A percentile compares a stretch with the other conserved stretches of the same genome.
These are phyloP conservation scores for Pitangus sulphuratus DNA, from an alignment of 2,797 vertebrate genomes.

Conservation along the genomic window DNA sequence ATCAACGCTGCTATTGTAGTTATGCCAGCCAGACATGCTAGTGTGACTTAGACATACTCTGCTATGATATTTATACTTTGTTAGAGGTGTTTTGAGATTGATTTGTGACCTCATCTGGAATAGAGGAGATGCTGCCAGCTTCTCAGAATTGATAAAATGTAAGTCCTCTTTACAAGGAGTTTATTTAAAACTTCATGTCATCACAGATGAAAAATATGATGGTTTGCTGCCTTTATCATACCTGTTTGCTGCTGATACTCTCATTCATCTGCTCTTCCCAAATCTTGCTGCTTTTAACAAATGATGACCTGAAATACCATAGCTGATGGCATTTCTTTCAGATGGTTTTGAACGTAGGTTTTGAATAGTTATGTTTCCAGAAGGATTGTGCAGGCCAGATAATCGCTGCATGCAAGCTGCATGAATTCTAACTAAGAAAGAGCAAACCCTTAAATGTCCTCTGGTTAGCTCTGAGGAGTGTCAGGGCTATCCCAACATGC, in stretches of 20 bases:
- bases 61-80: conserved; percentile 65
- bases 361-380: conserved; percentile 17
- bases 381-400: not conserved
- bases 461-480: not conserved
- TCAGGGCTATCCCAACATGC: not conserved
- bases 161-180: not conserved
- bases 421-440: not conserved
- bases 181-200: conserved; percentile 14
- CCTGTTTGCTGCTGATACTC: not conserved
- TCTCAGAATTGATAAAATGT: conserved; percentile 47
- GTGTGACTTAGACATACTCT: conserved; percentile 63
- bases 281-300: not conserved
- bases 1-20: conserved; percentile 65
- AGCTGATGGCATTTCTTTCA: not conserved
- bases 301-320: not conserved
- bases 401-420: not conserved
- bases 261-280: not conserved
- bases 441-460: not conserved
- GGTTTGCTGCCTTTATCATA: not conserved
- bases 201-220: not conserved
- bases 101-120: conserved; percentile 71
- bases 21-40: conserved; percentile 70
- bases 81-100: conserved; percentile 61
- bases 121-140: conserved; percentile 33
- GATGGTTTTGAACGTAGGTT: not conserved